A percentile compares a stretch with the other conserved stretches of the same genome.
phyloP scores from a whole-genome alignment of 2,888 invertebrate genomes.

The Plutella xylostella region DNA sequence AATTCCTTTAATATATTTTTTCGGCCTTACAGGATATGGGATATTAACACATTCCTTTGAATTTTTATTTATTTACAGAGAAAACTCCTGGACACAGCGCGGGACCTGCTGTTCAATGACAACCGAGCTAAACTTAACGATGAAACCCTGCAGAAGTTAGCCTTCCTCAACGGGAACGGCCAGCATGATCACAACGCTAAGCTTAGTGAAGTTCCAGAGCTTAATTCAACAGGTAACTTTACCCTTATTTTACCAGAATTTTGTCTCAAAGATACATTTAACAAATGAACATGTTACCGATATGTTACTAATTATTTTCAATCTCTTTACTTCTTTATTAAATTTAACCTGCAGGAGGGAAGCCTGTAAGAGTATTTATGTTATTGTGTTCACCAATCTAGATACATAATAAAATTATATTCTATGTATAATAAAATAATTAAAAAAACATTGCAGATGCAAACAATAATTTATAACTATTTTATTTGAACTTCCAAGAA shows the following conservation, averaged over 20 bases:
- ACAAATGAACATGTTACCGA: too few species aligned
- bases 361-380: too few species aligned
- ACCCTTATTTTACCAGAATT: neutral
- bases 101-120: conserved; percentile 79
- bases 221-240: conserved; percentile 79
- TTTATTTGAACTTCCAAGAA: too few species aligned
- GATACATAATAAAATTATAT: too few species aligned
- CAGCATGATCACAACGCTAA: conserved; percentile 68
- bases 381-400: too few species aligned
- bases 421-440: neutral
- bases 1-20: neutral
- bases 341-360: neutral
- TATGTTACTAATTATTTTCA: neutral
- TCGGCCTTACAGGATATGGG: too few species aligned
- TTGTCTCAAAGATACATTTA: too few species aligned
- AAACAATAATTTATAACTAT: too few species aligned
- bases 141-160: conserved; percentile 84
- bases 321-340: neutral
- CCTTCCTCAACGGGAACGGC: conserved; percentile 78
- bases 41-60: neutral
- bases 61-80: conserved; percentile 66
- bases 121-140: conserved; percentile 79
- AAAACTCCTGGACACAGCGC: conserved; percentile 77
- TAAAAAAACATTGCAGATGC: neutral
- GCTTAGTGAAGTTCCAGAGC: conserved; percentile 74